Evolutionary conservation across 2,113 vertebrate genomes (phyloP).

Genomic region (Oryctolagus cuniculus): mOryCun1.1 NC_091438.1:142738501-142739000

Average conservation of each 20-base stretch:
- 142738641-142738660: background rate
- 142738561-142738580: conserved; percentile 28
- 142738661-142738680: background rate
- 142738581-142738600: conserved; percentile 3
- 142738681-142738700: background rate
- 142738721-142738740: background rate
- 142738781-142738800: background rate
- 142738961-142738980: too few species aligned
- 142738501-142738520: too few species aligned
- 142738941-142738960: too few species aligned
- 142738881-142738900: too few species aligned
- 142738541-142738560: background rate
- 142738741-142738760: conserved; percentile 48
- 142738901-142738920: too few species aligned
- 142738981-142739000: too few species aligned
- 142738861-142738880: too few species aligned
- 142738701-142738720: conserved; percentile 51
- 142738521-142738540: too few species aligned
- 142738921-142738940: too few species aligned
- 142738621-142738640: background rate
- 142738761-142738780: background rate
- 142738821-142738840: too few species aligned
- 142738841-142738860: too few species aligned
- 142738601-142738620: conserved; percentile 13
- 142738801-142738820: too few species aligned